A percentile compares a stretch with the other conserved stretches of the same genome.
phyloP scores from a whole-genome alignment of 1,140 invertebrate species.

The Heterodera carotae region DNA sequence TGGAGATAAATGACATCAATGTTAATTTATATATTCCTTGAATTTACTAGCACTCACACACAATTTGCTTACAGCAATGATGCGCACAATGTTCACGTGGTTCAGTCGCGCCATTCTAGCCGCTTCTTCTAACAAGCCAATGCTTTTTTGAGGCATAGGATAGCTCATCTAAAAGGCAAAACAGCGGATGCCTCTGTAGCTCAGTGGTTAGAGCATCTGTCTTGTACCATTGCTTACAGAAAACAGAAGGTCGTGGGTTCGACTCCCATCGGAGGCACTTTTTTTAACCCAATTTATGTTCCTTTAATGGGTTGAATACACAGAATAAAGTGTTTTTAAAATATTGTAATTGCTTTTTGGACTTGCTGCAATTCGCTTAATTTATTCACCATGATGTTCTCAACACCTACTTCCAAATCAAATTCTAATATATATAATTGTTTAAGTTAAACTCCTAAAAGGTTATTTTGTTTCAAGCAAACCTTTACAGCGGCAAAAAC shows the following conservation, averaged over 20 bases:
- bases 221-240: constrained; percentile 8
- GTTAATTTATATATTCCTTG: constrained; percentile 3
- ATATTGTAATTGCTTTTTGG: too few relatives aligned
- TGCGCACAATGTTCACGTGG: constrained; percentile 57
- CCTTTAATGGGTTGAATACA: too few relatives aligned
- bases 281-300: neutral
- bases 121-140: constrained; percentile 58
- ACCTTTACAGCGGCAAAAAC: constrained; percentile 61
- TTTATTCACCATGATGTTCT: too few relatives aligned
- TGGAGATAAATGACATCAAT: neutral
- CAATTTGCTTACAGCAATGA: constrained; percentile 63
- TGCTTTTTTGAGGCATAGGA: constrained; percentile 60
- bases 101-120: constrained; percentile 55
- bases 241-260: constrained; percentile 26
- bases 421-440: too few relatives aligned
- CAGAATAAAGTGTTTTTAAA: too few relatives aligned
- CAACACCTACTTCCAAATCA: too few relatives aligned
- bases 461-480: constrained; percentile 10
- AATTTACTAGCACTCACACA: neutral
- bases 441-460: too few relatives aligned
- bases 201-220: constrained; percentile 30
- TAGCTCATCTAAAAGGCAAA: constrained; percentile 52
- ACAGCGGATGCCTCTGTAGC: constrained; percentile 8
- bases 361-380: too few relatives aligned
- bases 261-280: constrained; percentile 22